Evolutionary conservation across 2,113 vertebrate species (phyloP), one percentile per base, ranked within the genome.

Genomic region (Alces alces): DNA sequence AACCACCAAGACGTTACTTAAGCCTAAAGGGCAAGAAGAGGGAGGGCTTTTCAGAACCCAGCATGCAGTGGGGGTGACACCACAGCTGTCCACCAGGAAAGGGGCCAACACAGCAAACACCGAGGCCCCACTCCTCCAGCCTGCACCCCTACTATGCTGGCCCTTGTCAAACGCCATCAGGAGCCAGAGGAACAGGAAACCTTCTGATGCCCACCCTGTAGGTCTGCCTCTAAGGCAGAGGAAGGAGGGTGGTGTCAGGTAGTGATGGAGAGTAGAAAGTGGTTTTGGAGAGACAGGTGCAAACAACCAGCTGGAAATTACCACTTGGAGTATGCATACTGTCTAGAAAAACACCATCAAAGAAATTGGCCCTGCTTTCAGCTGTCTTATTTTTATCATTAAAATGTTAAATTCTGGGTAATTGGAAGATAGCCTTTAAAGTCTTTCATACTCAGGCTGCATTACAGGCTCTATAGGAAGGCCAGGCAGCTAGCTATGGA

Each of bases 1-100:
- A 91, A 36, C 47, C 23, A 7, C 43, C 57, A 23, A 64, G 25
- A 82, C 10, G 23, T 16, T 6, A 15, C n/a, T 16, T 7, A 12
- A 66, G 27, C 50, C 50, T 78, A 43, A 70, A 12, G 5, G 10
- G n/a, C 66, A 12, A 39, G n/a, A 23, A 39, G 4, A 80, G 8
- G 16, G 13, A 25, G 76, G 7, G 79, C 15, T 45, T 30, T 55
- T 45, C 57, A 70, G 79, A 89, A 76, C 39, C 3, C 23, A n/a
- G 57, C 13, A 27, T 1, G 2, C 1, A 4, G 17, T 70, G 17
- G 2, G 0, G 64, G 66, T 25, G 13, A 3, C 23, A 23, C 17
- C 19, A 60, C n/a, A 30, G 16, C 47, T 76, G 12, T 3, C 79
- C 23, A 28, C 45, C 14, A 47, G 86, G 70, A 61, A 47, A 28